phyloP scores from a whole-genome alignment of 1,140 invertebrate species.

The Octopus bimaculoides region DNA sequence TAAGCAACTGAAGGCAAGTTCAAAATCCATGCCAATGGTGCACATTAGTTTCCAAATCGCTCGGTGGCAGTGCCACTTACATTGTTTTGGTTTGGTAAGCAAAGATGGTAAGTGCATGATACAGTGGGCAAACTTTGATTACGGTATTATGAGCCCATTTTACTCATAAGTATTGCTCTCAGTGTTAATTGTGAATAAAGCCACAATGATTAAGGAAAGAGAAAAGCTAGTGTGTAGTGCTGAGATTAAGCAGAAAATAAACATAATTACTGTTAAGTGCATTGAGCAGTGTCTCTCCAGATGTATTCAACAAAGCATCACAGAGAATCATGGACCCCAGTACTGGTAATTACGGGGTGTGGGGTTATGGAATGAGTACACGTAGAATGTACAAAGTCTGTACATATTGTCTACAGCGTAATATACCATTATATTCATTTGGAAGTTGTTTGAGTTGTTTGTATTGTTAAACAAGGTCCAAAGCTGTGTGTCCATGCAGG shows the following conservation, averaged over 20 bases:
- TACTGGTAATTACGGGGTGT: not conserved
- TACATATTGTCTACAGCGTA: not conserved
- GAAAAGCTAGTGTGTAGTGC: not conserved
- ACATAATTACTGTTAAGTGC: not conserved
- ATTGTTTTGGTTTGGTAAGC: slow-evolving; percentile 2
- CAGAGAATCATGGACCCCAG: not conserved
- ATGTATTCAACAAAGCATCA: not conserved
- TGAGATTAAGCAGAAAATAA: slow-evolving; percentile 7
- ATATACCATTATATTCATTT: slow-evolving; percentile 7
- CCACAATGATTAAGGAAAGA: not conserved
- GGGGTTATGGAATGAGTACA: not conserved
- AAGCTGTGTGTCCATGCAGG: not conserved
- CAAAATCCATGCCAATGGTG: not conserved
- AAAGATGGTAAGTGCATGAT: not conserved
- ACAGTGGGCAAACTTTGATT: not conserved
- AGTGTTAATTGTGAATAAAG: not conserved
- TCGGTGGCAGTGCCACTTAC: not conserved
- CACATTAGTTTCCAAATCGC: not conserved
- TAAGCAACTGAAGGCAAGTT: slow-evolving; percentile 1
- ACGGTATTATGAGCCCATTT: not conserved
- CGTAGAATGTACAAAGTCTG: not conserved
- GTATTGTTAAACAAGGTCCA: not conserved
- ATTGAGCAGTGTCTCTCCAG: not conserved
- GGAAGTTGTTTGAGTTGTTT: not conserved
- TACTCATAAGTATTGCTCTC: not conserved